Evolutionary conservation across 2,888 invertebrate genomes (phyloP).

Genomic region (Clostera curtula): DNA sequence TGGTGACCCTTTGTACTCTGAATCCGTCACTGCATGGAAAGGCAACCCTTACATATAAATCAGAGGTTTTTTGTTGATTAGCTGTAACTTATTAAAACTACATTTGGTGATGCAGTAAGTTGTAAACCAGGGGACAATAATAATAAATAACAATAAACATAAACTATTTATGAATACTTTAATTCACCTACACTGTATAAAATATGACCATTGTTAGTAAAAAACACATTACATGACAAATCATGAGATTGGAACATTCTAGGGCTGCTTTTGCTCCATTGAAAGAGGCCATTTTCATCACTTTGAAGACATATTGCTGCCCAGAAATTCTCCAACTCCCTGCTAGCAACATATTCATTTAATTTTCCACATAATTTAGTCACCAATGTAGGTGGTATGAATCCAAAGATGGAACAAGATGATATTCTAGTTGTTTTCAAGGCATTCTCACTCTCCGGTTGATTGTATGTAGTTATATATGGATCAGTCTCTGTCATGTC

Average conservation of each 20-base stretch:
- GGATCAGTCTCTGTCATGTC: conserved; percentile 36
- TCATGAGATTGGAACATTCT: conserved; percentile 54
- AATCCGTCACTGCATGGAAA: too few relatives aligned
- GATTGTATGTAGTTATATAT: conserved; percentile 51
- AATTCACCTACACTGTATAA: conserved; percentile 51
- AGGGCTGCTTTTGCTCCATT: conserved; percentile 37
- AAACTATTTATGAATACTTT: conserved; percentile 39
- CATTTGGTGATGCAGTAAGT: too few relatives aligned
- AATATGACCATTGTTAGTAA: conserved; percentile 30
- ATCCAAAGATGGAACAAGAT: conserved; percentile 44
- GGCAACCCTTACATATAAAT: too few relatives aligned
- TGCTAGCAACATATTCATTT: conserved; percentile 32
- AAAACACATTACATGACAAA: conserved; percentile 47
- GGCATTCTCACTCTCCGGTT: conserved; percentile 41
- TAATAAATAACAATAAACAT: not conserved
- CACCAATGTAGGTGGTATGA: conserved; percentile 38
- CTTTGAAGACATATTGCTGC: conserved; percentile 49
- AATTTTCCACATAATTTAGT: conserved; percentile 32
- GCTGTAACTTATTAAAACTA: too few relatives aligned
- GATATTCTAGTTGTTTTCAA: conserved; percentile 46
- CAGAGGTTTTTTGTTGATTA: too few relatives aligned
- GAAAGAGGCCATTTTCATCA: conserved; percentile 47
- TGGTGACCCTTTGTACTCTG: too few relatives aligned
- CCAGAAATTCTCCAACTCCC: conserved; percentile 48
- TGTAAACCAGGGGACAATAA: too few relatives aligned